Conservation (phyloP, 2,113 vertebrate genomes). For the Notiomystis cincta region DNA sequence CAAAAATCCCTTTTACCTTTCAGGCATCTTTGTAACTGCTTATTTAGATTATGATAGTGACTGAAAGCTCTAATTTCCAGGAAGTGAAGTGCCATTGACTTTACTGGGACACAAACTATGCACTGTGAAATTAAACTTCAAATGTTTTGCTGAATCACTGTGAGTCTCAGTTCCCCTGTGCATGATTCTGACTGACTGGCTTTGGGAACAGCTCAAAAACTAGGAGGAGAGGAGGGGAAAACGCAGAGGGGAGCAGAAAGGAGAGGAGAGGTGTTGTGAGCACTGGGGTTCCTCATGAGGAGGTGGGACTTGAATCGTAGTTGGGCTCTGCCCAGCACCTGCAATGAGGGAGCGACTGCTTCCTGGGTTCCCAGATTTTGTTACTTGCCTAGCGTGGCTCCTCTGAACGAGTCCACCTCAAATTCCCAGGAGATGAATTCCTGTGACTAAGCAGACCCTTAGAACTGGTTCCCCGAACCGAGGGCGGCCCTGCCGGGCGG, state of each 20-base stretch:
- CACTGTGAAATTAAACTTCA: background rate
- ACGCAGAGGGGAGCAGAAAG: fast-evolving
- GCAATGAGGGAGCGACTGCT: background rate
- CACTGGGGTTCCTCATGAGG: background rate
- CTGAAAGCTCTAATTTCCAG: background rate
- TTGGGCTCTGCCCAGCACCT: background rate
- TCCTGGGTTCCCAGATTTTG: background rate
- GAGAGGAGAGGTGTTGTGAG: background rate
- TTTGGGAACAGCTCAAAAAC: background rate
- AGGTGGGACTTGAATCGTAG: background rate
- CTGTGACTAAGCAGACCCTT: background rate
- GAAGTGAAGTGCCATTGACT: background rate
- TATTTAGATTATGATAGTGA: background rate
- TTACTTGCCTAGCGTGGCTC: background rate
- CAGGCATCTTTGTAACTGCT: background rate
- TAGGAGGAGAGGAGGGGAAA: background rate
- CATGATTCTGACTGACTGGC: background rate
- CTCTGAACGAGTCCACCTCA: background rate
- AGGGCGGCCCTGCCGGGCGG: no score
- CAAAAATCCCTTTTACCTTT: background rate
- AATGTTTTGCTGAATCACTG: background rate
- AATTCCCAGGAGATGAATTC: background rate
- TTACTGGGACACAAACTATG: background rate
- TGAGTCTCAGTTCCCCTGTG: background rate
- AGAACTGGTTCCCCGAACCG: no score